Conservation (phyloP, 2,888 invertebrate genomes). For the Abrostola tripartita region DNA sequence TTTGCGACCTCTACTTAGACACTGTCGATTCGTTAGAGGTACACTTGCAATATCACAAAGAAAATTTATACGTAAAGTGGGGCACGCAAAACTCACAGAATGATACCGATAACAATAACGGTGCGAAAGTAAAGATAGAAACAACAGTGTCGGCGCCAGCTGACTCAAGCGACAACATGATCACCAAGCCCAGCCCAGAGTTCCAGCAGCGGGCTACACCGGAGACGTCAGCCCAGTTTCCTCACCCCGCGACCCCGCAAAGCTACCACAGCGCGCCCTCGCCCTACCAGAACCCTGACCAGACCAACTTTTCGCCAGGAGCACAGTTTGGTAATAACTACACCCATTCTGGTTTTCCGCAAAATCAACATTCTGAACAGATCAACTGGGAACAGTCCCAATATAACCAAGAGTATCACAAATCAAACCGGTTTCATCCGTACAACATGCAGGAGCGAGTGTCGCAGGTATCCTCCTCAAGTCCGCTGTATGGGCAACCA, state of each 20-base stretch:
- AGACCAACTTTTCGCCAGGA: conserved; percentile 88
- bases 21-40: conserved; percentile 93
- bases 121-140: conserved; percentile 88
- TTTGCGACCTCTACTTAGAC: conserved; percentile 93
- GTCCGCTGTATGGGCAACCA: conserved; percentile 88
- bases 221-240: conserved; percentile 88
- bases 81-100: conserved; percentile 88
- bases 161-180: conserved; percentile 92
- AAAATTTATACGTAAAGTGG: conserved; percentile 93
- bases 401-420: conserved; percentile 83
- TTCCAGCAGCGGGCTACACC: conserved; percentile 88
- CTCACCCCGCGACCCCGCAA: conserved; percentile 90
- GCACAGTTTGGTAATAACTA: conserved; percentile 85
- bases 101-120: conserved; percentile 91
- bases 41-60: conserved; percentile 94
- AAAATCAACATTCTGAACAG: conserved; percentile 85
- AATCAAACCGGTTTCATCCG: conserved; percentile 84
- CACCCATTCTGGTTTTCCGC: conserved; percentile 84
- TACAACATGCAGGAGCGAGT: conserved; percentile 87
- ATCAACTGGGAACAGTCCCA: conserved; percentile 85
- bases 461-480: conserved; percentile 85
- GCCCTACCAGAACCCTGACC: conserved; percentile 89
- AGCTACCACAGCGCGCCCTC: conserved; percentile 91
- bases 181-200: conserved; percentile 89
- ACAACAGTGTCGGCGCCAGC: conserved; percentile 91